These are phyloP conservation scores for Sicus ferrugineus DNA, from an alignment of 2,888 invertebrate species.

Conservation along the genomic window DNA sequence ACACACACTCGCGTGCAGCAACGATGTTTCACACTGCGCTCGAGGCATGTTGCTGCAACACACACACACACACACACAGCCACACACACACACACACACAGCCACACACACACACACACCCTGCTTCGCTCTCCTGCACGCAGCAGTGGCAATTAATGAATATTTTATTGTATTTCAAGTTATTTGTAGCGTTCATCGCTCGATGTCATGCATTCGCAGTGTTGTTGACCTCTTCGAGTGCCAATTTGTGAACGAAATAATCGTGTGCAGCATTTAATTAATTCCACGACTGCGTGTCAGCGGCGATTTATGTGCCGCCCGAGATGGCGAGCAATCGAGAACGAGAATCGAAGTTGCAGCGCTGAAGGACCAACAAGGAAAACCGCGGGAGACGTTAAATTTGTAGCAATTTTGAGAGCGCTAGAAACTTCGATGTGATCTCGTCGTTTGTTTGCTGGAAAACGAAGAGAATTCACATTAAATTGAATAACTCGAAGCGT, in stretches of 20 bases:
- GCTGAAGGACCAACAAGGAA: no score
- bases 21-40: neutral
- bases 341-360: no score
- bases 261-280: neutral
- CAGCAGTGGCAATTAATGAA: slow-evolving; percentile 29
- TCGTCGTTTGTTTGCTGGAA: no score
- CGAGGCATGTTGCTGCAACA: slow-evolving; percentile 16
- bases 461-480: no score
- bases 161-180: slow-evolving; percentile 32
- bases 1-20: slow-evolving; percentile 8
- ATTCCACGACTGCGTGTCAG: neutral
- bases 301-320: no score
- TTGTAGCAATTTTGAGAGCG: no score
- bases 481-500: no score
- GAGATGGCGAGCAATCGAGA: no score
- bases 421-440: no score
- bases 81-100: neutral
- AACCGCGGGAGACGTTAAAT: no score
- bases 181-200: slow-evolving; percentile 13
- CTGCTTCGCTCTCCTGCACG: neutral
- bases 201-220: neutral
- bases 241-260: slow-evolving; percentile 27
- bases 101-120: neutral
- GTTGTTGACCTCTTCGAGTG: slow-evolving; percentile 21
- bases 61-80: neutral